A percentile compares a stretch with the other conserved stretches of the same genome.
Conservation (phyloP, 2,113 vertebrate genomes). For the Ceratotherium simum region DNA sequence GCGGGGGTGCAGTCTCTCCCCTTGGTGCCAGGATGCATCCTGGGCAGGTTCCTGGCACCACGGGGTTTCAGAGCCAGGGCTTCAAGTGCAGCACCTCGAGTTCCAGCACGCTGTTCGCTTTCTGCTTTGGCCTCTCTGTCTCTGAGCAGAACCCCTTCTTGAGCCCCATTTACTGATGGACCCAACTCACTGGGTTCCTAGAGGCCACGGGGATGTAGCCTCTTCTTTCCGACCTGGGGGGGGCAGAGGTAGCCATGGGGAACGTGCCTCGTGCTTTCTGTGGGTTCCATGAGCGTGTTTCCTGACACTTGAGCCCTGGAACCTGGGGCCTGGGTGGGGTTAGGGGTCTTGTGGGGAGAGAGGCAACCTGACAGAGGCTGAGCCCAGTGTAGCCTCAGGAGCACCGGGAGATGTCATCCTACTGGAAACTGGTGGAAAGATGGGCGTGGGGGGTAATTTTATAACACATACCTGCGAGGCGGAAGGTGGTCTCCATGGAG, state of each 20-base stretch:
- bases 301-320: not conserved
- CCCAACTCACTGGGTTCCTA: fast-evolving
- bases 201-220: too few species aligned
- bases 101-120: fast-evolving
- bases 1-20: not conserved
- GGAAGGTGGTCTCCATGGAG: not conserved
- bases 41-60: fast-evolving
- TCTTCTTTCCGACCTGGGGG: too few species aligned
- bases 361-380: not conserved
- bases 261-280: fast-evolving
- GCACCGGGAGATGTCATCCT: fast-evolving
- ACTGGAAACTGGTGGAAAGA: not conserved
- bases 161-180: not conserved
- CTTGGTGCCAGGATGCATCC: fast-evolving
- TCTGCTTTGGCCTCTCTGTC: too few species aligned
- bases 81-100: fast-evolving
- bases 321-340: fast-evolving
- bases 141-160: not conserved
- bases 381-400: too few species aligned
- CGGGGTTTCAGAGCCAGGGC: not conserved
- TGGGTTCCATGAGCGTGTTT: fast-evolving
- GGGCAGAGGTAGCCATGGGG: fast-evolving
- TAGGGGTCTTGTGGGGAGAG: fast-evolving
- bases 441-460: fast-evolving
- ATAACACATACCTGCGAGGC: fast-evolving